phyloP scores from a whole-genome alignment of 1,140 invertebrate species.

The Campodea augens region DNA sequence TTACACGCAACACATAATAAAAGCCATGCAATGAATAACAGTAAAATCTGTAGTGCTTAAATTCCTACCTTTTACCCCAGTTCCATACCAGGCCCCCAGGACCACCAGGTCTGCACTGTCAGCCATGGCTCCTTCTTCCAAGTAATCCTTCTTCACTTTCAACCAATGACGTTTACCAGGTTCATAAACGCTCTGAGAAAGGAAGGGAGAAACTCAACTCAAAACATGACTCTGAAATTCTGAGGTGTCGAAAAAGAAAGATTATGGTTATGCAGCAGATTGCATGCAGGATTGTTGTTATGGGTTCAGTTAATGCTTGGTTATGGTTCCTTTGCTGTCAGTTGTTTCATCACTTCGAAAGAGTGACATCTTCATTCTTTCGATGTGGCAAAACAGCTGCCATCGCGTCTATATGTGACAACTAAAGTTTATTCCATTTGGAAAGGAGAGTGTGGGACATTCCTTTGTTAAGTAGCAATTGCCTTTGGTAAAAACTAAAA shows the following conservation, averaged over 20 bases:
- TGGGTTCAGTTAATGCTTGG: too few species aligned
- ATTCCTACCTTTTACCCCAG: conserved; percentile 59
- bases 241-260: not conserved
- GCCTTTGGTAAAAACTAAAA: too few species aligned
- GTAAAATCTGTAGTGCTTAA: not conserved
- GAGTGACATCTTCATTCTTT: too few species aligned
- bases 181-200: conserved; percentile 54
- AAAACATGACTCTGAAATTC: not conserved
- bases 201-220: conserved; percentile 3
- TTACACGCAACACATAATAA: not conserved
- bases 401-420: too few species aligned
- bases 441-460: too few species aligned
- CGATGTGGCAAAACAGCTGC: too few species aligned
- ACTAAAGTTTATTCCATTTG: too few species aligned
- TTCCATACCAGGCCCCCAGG: conserved; percentile 82
- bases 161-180: conserved; percentile 87
- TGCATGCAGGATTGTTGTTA: too few species aligned
- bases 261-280: not conserved
- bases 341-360: too few species aligned
- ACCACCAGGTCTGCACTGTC: conserved; percentile 84
- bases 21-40: conserved; percentile 2
- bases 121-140: conserved; percentile 79
- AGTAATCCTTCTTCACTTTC: conserved; percentile 89
- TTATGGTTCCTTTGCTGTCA: too few species aligned
- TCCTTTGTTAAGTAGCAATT: too few species aligned